Conservation (phyloP, 1,140 invertebrate genomes). For the Papilio polytes region DNA sequence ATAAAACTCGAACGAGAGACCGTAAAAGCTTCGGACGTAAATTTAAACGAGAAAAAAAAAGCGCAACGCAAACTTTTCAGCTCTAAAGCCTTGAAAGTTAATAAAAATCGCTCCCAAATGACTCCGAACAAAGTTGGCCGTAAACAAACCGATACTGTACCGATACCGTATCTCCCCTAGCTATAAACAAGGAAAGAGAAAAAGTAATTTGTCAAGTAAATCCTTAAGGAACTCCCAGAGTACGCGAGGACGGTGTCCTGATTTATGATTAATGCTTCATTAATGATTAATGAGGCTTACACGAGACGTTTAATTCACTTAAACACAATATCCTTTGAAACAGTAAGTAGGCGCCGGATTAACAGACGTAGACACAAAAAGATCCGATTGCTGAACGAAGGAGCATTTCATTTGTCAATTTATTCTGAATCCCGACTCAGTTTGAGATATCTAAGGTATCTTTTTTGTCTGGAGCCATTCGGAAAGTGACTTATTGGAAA, state of each 20-base stretch:
- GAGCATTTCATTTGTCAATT: constrained; percentile 46
- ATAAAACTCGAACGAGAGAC: constrained; percentile 60
- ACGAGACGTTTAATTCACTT: constrained; percentile 62
- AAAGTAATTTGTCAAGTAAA: constrained; percentile 81
- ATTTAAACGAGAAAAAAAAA: constrained; percentile 53
- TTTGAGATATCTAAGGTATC: constrained; percentile 36
- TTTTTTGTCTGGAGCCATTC: constrained; percentile 34
- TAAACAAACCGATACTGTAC: constrained; percentile 70
- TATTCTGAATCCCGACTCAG: constrained; percentile 36
- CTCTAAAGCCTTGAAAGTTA: constrained; percentile 65
- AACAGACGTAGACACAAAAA: constrained; percentile 51
- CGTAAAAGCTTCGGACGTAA: constrained; percentile 57
- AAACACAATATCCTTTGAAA: constrained; percentile 53
- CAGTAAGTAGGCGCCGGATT: constrained; percentile 50
- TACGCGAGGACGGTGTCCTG: constrained; percentile 53
- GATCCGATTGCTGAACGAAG: constrained; percentile 50
- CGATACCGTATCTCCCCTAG: constrained; percentile 58
- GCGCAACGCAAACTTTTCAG: constrained; percentile 44
- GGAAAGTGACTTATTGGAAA: constrained; percentile 36
- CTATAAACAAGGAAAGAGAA: constrained; percentile 69
- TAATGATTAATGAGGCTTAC: constrained; percentile 66
- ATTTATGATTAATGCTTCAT: constrained; percentile 71
- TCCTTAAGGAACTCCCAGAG: constrained; percentile 59
- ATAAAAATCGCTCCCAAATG: constrained; percentile 78
- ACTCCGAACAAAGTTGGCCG: constrained; percentile 63